Evolutionary conservation across 2,113 vertebrate genomes (phyloP).

Genomic region (Bombycilla garrulus): DNA sequence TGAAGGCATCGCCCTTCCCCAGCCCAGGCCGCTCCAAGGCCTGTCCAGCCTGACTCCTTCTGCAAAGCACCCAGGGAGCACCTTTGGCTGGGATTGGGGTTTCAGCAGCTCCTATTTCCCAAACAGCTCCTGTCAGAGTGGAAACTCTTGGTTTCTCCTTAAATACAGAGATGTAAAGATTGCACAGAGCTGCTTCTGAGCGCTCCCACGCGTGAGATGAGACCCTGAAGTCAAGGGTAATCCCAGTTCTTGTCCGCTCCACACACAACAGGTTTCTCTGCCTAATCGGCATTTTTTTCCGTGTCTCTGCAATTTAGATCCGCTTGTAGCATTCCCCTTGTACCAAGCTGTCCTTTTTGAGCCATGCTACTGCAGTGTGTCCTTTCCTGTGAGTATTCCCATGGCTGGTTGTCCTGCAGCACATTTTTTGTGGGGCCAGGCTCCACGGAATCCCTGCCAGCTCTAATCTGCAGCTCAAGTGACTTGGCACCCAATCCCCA

Average conservation of each 20-base stretch:
- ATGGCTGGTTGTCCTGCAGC: neutral
- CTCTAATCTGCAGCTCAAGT: neutral
- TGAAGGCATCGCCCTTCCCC: neutral
- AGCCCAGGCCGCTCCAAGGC: neutral
- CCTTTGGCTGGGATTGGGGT: neutral
- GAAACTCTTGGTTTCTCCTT: neutral
- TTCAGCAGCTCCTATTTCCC: neutral
- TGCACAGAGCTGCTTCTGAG: neutral
- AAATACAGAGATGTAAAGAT: neutral
- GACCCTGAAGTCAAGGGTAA: neutral
- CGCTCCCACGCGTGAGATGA: rapidly evolving
- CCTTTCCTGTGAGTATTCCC: neutral
- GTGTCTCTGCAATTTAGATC: neutral
- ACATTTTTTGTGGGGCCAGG: neutral
- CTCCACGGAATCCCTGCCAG: neutral
- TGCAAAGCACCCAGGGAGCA: neutral
- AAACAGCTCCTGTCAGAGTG: rapidly evolving
- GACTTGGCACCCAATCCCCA: neutral
- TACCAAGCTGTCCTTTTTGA: neutral
- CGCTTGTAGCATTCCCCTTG: neutral
- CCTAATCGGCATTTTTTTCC: neutral
- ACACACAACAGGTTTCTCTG: neutral
- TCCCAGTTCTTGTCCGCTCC: neutral
- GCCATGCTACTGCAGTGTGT: rapidly evolving
- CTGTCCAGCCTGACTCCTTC: neutral